Evolutionary conservation across 2,888 invertebrate species (phyloP).

Genomic region (Ophonus ardosiacus): DNA sequence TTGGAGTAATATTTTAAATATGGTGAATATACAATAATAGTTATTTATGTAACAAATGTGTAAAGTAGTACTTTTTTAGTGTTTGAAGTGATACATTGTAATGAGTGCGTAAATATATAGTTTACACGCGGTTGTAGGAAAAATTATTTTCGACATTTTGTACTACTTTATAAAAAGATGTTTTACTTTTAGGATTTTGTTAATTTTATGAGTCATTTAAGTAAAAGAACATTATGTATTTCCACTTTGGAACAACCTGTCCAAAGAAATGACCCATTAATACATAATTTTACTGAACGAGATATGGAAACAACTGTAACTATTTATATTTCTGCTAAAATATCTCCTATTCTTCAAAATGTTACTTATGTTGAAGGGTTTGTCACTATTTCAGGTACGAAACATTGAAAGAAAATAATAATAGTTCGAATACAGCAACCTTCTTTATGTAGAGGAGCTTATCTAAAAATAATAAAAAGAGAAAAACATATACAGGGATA

Average conservation of each 20-base stretch:
- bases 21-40: no score
- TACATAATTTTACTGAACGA: conserved; percentile 23
- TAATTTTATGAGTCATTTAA: conserved; percentile 45
- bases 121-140: no score
- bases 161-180: neutral
- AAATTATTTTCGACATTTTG: no score
- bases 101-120: no score
- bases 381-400: conserved; percentile 41
- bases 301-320: conserved; percentile 49
- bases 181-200: conserved; percentile 47
- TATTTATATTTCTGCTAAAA: conserved; percentile 43
- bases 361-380: conserved; percentile 46
- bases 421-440: no score
- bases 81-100: no score
- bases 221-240: conserved; percentile 54
- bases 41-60: no score
- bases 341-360: conserved; percentile 34
- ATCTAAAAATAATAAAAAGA: no score
- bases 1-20: no score
- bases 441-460: no score
- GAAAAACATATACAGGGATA: no score
- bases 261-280: neutral
- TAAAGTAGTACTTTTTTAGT: no score
- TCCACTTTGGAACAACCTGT: conserved; percentile 24
- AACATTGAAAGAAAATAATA: neutral